Conservation (phyloP, 2,797 vertebrate genomes). For the Moxostoma hubbsi region DNA sequence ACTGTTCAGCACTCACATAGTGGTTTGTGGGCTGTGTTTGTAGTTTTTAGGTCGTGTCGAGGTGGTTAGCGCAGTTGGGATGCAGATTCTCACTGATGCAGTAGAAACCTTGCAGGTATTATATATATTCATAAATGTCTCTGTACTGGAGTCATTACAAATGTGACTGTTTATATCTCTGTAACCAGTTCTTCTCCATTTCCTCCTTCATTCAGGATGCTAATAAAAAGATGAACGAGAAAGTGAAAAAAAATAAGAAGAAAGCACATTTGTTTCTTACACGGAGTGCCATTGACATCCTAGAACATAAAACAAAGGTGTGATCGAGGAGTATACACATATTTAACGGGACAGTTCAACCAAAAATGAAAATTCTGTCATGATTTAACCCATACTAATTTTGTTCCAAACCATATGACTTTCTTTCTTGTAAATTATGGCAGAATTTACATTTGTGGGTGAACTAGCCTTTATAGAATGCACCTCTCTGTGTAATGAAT, state of each 20-base stretch:
- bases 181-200: neutral
- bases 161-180: neutral
- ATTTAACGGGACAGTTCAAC: neutral
- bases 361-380: too few species aligned
- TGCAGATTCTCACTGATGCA: constrained; percentile 72
- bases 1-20: neutral
- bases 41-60: constrained; percentile 77
- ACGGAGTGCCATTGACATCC: constrained; percentile 71
- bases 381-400: too few species aligned
- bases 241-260: constrained; percentile 66
- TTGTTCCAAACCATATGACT: too few species aligned
- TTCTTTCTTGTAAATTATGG: too few species aligned
- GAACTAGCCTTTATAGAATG: too few species aligned
- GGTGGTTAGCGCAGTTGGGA: constrained; percentile 67
- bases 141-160: neutral
- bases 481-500: too few species aligned
- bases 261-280: constrained; percentile 76
- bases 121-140: neutral
- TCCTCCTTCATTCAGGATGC: constrained; percentile 58
- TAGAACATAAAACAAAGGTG: constrained; percentile 80
- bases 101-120: constrained; percentile 69
- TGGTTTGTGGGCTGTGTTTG: neutral
- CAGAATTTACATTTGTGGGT: too few species aligned
- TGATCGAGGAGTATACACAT: neutral
- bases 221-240: constrained; percentile 60